phyloP scores from a whole-genome alignment of 1,140 invertebrate species.

The Heliconius congener region DNA sequence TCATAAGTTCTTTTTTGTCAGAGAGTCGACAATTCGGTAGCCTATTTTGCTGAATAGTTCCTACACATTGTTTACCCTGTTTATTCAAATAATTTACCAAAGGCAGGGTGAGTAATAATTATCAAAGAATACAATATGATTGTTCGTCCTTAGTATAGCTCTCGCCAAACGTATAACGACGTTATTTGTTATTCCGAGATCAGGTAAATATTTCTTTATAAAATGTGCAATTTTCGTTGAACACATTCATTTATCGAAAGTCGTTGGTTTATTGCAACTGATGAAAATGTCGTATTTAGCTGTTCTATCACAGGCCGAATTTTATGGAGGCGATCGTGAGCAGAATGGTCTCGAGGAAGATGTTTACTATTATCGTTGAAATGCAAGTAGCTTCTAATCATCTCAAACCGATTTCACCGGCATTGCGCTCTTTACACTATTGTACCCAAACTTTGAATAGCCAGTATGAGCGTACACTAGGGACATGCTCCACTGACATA shows the following conservation, averaged over 20 bases:
- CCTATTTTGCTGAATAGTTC: conserved; percentile 52
- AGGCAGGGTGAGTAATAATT: conserved; percentile 52
- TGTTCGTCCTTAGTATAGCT: conserved; percentile 43
- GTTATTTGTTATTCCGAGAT: conserved; percentile 45
- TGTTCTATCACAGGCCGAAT: neutral
- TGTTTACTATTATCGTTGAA: conserved; percentile 50
- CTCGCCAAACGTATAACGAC: conserved; percentile 44
- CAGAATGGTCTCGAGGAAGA: conserved; percentile 41
- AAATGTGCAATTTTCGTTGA: too few relatives aligned
- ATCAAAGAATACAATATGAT: conserved; percentile 55
- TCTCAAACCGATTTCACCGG: conserved; percentile 48
- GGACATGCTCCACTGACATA: conserved; percentile 45
- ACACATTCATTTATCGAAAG: too few relatives aligned
- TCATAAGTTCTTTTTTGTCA: conserved; percentile 42
- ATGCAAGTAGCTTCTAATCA: conserved; percentile 46
- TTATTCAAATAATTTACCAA: conserved; percentile 49
- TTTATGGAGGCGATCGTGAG: conserved; percentile 48
- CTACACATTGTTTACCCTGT: conserved; percentile 49
- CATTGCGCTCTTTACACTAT: neutral
- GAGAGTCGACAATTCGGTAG: conserved; percentile 38
- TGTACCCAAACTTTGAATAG: conserved; percentile 9
- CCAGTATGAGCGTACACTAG: conserved; percentile 35
- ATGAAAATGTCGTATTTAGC: too few relatives aligned
- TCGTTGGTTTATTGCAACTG: too few relatives aligned
- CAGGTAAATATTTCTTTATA: conserved; percentile 6